Base-by-base conservation (phyloP, 1,140 invertebrate species). In the Wiebesia pumilae region DNA sequence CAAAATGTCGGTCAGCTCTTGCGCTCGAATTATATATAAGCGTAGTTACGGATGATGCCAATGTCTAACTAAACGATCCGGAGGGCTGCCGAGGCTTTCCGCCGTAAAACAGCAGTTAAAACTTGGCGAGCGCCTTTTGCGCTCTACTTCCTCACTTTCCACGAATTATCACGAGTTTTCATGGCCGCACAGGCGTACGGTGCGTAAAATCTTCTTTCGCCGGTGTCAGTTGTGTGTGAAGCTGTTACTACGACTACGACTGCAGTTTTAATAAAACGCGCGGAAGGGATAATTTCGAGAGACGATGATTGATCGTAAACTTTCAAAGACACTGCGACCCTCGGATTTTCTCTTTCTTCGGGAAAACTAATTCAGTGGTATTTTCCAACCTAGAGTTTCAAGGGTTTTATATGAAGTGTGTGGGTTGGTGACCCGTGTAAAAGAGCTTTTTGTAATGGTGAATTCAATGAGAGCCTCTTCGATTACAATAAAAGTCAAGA, bases 51-150 rank as follows among this genome's bases (percentile, higher is more conserved):
- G 69, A 84, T 67, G 77, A 58, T 69, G 35, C 81, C 35, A 81
- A 77, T 71, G 58, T 71, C 82, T 83, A 73, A 80, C 73, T 79
- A 80, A 89, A 88, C 86, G 86, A 88, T 85, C 88, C 80, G 84
- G 38, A 83, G 71, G 80, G 35, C 67, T 87, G 83, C 80, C 35
- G 38, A 30, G 24, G 47, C 77, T 54, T 54, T 73, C 67, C 30
- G 79, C 43, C 87, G 87, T 90, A 89, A 91, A 91, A 89, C 54
- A 40, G 78, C 84, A 87, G 85, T 90, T 91, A 90, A 90, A 90
- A 90, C 89, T 90, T 90, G 75, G 67, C 47, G 77, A 58, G 81
- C 87, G 78, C 35, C 85, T 62, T 75, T 78, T 43, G 54, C 79
- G 30, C 79, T 73, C 78, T 38, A 47, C 1, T 71, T 79, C 69